Conservation (phyloP, 2,888 invertebrate species). For the Sarcophaga carnaria region DNA sequence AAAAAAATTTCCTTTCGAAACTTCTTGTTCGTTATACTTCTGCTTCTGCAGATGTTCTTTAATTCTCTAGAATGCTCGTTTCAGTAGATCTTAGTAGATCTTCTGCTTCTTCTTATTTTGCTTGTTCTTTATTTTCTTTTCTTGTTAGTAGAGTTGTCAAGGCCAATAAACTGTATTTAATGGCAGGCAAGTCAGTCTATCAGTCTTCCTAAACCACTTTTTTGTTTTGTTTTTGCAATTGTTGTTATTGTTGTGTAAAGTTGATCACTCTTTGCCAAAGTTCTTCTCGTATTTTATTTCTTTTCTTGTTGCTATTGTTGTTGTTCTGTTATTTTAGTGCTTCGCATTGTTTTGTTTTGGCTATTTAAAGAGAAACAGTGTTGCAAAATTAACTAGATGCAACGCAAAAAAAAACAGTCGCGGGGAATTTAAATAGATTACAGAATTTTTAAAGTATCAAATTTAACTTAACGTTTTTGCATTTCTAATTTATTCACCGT, state of each 20-base stretch:
- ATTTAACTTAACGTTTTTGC: no score
- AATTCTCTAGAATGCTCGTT: conserved; percentile 1
- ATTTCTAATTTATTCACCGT: no score
- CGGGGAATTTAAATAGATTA: no score
- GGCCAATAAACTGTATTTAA: conserved; percentile 66
- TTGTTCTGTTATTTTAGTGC: background rate
- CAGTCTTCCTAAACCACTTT: conserved; percentile 55
- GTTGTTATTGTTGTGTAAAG: conserved; percentile 5
- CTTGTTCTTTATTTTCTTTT: conserved; percentile 22
- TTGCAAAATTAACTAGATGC: background rate
- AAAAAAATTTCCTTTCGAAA: background rate
- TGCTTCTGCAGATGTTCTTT: conserved; percentile 24
- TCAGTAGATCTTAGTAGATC: conserved; percentile 13
- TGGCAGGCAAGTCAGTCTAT: conserved; percentile 25
- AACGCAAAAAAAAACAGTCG: background rate
- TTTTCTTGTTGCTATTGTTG: background rate
- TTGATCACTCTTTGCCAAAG: conserved; percentile 19
- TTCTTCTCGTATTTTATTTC: conserved; percentile 40
- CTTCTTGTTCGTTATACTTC: conserved; percentile 10
- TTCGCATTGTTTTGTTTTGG: conserved; percentile 31
- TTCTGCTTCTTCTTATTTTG: background rate
- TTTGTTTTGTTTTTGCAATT: conserved; percentile 42
- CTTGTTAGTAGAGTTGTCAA: conserved; percentile 57
- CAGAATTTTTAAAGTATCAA: no score
- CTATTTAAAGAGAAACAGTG: conserved; percentile 43